Percentiles rank a stretch among this genome's conserved stretches.
Conservation (phyloP, 2,113 vertebrate genomes). For the Ameiurus melas region DNA sequence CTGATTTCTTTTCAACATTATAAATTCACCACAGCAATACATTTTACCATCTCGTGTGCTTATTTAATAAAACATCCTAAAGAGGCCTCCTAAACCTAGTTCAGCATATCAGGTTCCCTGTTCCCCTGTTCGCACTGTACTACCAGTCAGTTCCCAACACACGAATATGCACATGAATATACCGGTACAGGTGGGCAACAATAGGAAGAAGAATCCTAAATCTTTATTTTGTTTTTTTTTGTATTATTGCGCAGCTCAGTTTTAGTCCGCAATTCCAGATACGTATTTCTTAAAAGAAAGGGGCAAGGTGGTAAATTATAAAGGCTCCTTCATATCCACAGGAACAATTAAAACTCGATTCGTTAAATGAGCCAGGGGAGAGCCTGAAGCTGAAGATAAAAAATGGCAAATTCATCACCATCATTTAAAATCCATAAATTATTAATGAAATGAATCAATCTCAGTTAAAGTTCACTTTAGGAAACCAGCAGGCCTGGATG, state of each 20-base stretch:
- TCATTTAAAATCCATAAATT: constrained; percentile 33
- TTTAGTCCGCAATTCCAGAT: not conserved
- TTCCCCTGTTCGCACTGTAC: not conserved
- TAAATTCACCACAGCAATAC: not conserved
- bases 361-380: constrained; percentile 25
- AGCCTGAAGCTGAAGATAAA: constrained; percentile 22
- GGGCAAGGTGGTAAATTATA: constrained; percentile 10
- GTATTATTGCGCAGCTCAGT: not conserved
- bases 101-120: not conserved
- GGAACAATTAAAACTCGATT: constrained; percentile 41
- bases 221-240: not conserved
- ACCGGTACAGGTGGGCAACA: not conserved
- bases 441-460: constrained; percentile 40
- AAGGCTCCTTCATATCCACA: constrained; percentile 9
- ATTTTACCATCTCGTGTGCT: not conserved
- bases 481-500: constrained; percentile 19
- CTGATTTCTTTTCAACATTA: not conserved
- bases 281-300: not conserved
- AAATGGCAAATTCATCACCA: constrained; percentile 35
- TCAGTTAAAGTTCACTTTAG: constrained; percentile 33
- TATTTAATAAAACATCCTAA: not conserved
- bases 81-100: not conserved
- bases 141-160: not conserved
- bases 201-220: not conserved
- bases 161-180: not conserved